Base-by-base conservation (phyloP, 2,113 vertebrate genomes). In the Lutjanus erythropterus region DNA sequence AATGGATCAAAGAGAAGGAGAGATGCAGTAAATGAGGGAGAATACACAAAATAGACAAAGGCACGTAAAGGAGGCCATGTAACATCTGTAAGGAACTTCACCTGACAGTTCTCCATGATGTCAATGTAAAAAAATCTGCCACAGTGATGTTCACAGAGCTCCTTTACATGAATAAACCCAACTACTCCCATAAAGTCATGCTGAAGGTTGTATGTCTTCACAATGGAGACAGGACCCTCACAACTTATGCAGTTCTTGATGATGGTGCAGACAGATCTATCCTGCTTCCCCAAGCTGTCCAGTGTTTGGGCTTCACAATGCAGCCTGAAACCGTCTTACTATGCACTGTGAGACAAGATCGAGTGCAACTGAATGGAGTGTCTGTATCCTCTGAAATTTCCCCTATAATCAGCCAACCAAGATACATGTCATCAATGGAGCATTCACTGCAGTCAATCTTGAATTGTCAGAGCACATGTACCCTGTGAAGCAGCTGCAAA, bases 311-410 rank as follows among this genome's bases (percentile, higher is more conserved):
- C 41, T 29, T 56, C 18, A 9, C 19, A 9, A 33, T 19, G 33
- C 69, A 33, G 27, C 50, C 27, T 27, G 69, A 71, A 46, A 59
- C 55, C 7, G 35, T 71, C 55, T 59, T 27, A 44, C 6, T 71
- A 46, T 2, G 29, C 27, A 47, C 70, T 35, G 70, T 60, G 29
- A 23, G 55, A 18, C 44, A 73, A 11, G 58, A 61, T 14, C 25
- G 50, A 27, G 58, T 25, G 29, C 56, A 35, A 19, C 3, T 61
- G 2, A 25, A 33, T 59, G 53, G 71, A 25, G 23, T 44, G 27
- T 61, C 71, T 39, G 56, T 49, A 27, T 61, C 41, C 41, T 42
- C 15, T 42, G 41, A 42, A 12, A 42, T 42, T 19, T 39, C 31
- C 23, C n/a, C 31, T 27, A 47, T 49, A 46, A 46, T 5, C 53